Evolutionary conservation across 1,140 invertebrate genomes (phyloP).

Genomic region (Drosophila hydei): DNA sequence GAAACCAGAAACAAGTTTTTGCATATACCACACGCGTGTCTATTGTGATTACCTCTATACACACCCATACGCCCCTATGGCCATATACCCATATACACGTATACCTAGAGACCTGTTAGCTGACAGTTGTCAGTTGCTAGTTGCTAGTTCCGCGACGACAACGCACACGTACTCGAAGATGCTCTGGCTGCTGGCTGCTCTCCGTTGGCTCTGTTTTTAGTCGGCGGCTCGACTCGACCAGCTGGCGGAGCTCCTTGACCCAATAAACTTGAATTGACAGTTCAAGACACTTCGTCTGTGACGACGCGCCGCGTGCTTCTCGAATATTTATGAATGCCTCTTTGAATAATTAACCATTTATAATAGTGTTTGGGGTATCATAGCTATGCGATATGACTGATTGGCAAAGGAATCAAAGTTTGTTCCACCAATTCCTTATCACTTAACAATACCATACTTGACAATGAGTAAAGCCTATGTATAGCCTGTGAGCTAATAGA

Average conservation of each 20-base stretch:
- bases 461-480: too few relatives aligned
- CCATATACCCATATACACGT: neutral
- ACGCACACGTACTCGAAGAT: conserved; percentile 42
- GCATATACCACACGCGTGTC: conserved; percentile 21
- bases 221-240: conserved; percentile 33
- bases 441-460: too few relatives aligned
- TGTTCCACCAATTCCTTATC: too few relatives aligned
- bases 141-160: conserved; percentile 60
- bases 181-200: conserved; percentile 19
- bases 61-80: neutral
- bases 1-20: conserved; percentile 59
- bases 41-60: conserved; percentile 18
- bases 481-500: neutral
- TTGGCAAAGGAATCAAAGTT: neutral
- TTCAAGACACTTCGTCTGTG: conserved; percentile 76
- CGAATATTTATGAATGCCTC: conserved; percentile 71
- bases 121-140: conserved; percentile 25
- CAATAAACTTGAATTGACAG: conserved; percentile 83
- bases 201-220: conserved; percentile 23
- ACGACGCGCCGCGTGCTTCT: conserved; percentile 65
- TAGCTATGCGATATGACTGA: conserved; percentile 13
- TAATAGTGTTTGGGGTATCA: too few relatives aligned
- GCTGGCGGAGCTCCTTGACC: conserved; percentile 74
- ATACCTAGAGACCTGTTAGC: conserved; percentile 21
- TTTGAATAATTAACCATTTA: conserved; percentile 55